A percentile compares a stretch with the other conserved stretches of the same genome.
Evolutionary conservation across 2,113 vertebrate species (phyloP).

Genomic region (Candoia aspera): DNA sequence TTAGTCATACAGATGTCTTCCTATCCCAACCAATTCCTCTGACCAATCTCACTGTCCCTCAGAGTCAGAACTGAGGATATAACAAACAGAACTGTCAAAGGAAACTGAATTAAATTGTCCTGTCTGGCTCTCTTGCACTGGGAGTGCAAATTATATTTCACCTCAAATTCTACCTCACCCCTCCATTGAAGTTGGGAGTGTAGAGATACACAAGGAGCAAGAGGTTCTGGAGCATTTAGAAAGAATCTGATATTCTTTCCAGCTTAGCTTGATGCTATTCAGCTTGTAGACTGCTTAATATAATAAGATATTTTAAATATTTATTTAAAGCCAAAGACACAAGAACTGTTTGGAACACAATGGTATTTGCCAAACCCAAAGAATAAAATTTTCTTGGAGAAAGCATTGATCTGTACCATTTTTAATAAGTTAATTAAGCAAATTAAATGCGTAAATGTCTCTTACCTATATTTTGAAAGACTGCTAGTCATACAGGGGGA

Average conservation of each 20-base stretch:
- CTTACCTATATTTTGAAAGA: slow-evolving; percentile 28
- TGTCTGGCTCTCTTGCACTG: too few relatives aligned
- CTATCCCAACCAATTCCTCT: too few relatives aligned
- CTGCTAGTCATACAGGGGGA: neutral
- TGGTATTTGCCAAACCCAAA: slow-evolving; percentile 40
- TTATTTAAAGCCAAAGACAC: slow-evolving; percentile 5
- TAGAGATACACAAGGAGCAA: too few relatives aligned
- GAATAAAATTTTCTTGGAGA: slow-evolving; percentile 44
- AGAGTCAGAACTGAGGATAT: too few relatives aligned
- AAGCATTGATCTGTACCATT: slow-evolving; percentile 31
- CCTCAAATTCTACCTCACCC: too few relatives aligned
- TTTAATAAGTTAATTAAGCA: neutral
- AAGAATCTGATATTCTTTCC: neutral
- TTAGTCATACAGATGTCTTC: too few relatives aligned
- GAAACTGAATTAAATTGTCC: too few relatives aligned
- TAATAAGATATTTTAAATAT: slow-evolving; percentile 16
- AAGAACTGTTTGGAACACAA: neutral
- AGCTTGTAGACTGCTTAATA: slow-evolving; percentile 2
- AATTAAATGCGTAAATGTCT: neutral
- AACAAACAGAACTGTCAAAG: too few relatives aligned
- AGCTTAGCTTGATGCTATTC: neutral
- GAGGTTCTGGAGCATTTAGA: too few relatives aligned
- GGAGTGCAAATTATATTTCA: too few relatives aligned
- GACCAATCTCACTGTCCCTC: too few relatives aligned
- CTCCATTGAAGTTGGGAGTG: too few relatives aligned